Conservation (phyloP, 1,140 invertebrate genomes). For the Phocides pigmalion region DNA sequence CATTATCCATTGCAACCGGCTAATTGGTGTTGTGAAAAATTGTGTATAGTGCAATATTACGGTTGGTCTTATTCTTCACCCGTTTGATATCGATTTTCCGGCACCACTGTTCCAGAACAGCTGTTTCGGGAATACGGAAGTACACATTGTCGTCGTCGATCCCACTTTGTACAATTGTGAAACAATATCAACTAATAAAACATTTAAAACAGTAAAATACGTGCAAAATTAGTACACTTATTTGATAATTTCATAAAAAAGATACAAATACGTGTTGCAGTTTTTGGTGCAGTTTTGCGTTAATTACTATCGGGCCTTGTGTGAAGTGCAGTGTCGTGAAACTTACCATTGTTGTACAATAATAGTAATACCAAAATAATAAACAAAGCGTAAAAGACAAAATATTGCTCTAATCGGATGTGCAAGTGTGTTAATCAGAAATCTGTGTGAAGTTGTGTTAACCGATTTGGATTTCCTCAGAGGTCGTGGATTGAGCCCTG, state of each 20-base stretch:
- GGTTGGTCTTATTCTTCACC: constrained; percentile 55
- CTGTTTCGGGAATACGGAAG: constrained; percentile 70
- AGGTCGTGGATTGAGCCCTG: constrained; percentile 58
- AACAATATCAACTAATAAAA: not conserved
- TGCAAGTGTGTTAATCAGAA: constrained; percentile 48
- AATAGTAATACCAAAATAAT: constrained; percentile 32
- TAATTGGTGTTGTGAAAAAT: constrained; percentile 59
- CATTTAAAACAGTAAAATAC: constrained; percentile 1
- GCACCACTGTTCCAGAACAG: constrained; percentile 64
- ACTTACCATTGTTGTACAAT: constrained; percentile 27
- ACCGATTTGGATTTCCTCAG: constrained; percentile 61
- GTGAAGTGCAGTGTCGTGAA: constrained; percentile 34
- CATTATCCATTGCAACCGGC: constrained; percentile 49
- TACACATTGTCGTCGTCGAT: constrained; percentile 7
- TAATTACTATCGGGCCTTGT: constrained; percentile 12
- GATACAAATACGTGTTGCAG: not conserved
- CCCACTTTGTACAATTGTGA: constrained; percentile 1
- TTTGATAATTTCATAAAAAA: constrained; percentile 17
- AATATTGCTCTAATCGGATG: constrained; percentile 31
- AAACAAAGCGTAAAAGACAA: constrained; percentile 27
- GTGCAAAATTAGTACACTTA: not conserved
- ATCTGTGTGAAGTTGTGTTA: constrained; percentile 50
- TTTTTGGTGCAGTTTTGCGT: not conserved
- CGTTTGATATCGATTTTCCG: constrained; percentile 73
- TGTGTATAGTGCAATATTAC: constrained; percentile 52